A percentile compares a stretch with the other conserved stretches of the same genome.
Conservation (phyloP, 2,888 invertebrate genomes). For the Drosophila melanosoma region DNA sequence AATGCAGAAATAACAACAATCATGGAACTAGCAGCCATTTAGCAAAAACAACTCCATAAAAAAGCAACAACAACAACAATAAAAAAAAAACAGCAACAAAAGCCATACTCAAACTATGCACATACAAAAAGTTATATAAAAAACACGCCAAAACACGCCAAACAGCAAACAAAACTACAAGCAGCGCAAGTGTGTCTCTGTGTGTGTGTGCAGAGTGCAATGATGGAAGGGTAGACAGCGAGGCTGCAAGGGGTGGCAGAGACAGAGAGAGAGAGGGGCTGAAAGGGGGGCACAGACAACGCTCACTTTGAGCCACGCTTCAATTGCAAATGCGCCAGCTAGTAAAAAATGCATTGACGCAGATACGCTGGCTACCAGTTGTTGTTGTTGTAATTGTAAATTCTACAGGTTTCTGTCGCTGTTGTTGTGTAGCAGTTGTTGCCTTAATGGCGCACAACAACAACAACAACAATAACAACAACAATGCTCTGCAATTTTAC, state of each 20-base stretch:
- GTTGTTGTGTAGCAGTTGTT: conserved; percentile 58
- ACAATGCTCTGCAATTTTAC: conserved; percentile 71
- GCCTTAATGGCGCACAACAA: conserved; percentile 66
- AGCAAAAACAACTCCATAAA: conserved; percentile 60
- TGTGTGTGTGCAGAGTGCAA: neutral
- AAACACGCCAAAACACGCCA: conserved; percentile 62
- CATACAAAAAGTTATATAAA: conserved; percentile 73
- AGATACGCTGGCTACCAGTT: conserved; percentile 64
- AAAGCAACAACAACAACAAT: conserved; percentile 38
- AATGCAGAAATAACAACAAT: conserved; percentile 58
- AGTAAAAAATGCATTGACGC: conserved; percentile 66
- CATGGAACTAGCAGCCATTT: conserved; percentile 21
- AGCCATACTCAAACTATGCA: conserved; percentile 56
- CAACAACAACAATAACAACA: conserved; percentile 35
- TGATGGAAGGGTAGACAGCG: neutral
- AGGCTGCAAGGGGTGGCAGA: conserved; percentile 1
- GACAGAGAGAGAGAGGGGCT: neutral
- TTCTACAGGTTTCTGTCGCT: conserved; percentile 73
- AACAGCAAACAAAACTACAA: conserved; percentile 32
- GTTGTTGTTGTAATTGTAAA: conserved; percentile 67
- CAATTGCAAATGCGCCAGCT: conserved; percentile 77
- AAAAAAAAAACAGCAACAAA: conserved; percentile 28
- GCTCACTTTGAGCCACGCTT: conserved; percentile 75
- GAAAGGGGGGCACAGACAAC: conserved; percentile 27
- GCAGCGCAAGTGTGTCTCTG: neutral